Conservation (phyloP, 2,888 invertebrate genomes). For the Agrochola lota region DNA sequence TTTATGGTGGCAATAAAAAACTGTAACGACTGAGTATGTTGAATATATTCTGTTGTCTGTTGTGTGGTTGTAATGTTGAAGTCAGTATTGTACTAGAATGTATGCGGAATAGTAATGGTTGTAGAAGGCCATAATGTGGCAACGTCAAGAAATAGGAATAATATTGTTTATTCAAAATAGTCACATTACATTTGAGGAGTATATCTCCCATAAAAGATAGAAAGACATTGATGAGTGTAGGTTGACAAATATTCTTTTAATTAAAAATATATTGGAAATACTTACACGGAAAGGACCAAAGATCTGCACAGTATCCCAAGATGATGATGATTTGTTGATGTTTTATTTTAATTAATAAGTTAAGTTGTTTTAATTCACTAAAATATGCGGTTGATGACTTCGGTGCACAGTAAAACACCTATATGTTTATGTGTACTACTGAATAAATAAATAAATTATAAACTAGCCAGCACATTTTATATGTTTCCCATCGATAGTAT, state of each 20-base stretch:
- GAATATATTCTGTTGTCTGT: conserved; percentile 58
- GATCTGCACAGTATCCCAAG: too few species aligned
- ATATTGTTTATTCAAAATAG: not conserved
- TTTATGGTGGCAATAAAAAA: conserved; percentile 70
- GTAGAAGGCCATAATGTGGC: not conserved
- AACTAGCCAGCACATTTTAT: not conserved
- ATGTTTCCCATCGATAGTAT: not conserved
- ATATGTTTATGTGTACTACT: too few species aligned
- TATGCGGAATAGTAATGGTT: conserved; percentile 24
- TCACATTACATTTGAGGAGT: not conserved
- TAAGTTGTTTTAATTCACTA: too few species aligned
- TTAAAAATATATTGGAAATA: not conserved
- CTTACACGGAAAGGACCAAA: not conserved
- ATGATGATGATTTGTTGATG: too few species aligned
- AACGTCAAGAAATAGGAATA: not conserved
- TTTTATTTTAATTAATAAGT: too few species aligned
- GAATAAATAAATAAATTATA: too few species aligned
- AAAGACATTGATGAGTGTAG: not conserved
- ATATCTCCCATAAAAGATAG: not conserved
- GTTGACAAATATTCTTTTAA: not conserved
- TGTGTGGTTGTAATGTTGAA: conserved; percentile 27
- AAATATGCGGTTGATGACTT: too few species aligned
- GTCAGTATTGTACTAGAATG: conserved; percentile 34
- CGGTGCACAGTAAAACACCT: too few species aligned
- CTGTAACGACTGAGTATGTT: conserved; percentile 63